A percentile compares a stretch with the other conserved stretches of the same genome.
These are phyloP conservation scores for Gymnodraco acuticeps DNA, from an alignment of 2,797 vertebrate species.

Conservation along the genomic window DNA sequence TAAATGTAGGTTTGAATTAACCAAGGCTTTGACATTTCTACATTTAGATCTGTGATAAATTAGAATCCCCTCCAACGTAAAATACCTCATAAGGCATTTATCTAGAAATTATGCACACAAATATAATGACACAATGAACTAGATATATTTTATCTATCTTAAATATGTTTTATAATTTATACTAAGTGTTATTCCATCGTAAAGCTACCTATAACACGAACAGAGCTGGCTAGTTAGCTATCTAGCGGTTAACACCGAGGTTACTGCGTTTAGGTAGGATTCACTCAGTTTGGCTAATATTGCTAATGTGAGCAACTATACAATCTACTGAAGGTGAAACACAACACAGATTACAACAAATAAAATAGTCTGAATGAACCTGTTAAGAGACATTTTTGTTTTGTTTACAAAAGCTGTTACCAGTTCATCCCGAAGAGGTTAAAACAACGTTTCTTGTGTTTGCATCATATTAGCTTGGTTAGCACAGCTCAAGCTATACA, in stretches of 20 bases:
- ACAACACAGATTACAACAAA: background rate
- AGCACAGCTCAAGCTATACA: constrained; percentile 30
- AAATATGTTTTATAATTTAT: background rate
- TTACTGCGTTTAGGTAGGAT: background rate
- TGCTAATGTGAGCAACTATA: constrained; percentile 23
- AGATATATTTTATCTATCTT: background rate
- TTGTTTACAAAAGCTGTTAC: background rate
- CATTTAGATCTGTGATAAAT: background rate
- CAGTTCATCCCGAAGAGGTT: background rate
- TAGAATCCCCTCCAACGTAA: background rate
- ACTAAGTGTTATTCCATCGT: background rate
- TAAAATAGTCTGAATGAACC: background rate
- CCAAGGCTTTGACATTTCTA: background rate
- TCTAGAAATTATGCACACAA: background rate
- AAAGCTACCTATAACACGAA: background rate
- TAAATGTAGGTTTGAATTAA: background rate
- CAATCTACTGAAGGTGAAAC: background rate
- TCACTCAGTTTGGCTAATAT: constrained; percentile 21
- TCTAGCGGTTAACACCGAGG: background rate
- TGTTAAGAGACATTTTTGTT: fast-evolving
- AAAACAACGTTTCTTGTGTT: constrained; percentile 25
- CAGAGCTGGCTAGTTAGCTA: background rate
- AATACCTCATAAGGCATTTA: background rate
- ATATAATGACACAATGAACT: background rate
- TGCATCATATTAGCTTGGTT: constrained; percentile 49